Percentiles rank a stretch among this genome's conserved stretches.
Conservation (phyloP, 2,113 vertebrate species). For the Callipepla squamata region DNA sequence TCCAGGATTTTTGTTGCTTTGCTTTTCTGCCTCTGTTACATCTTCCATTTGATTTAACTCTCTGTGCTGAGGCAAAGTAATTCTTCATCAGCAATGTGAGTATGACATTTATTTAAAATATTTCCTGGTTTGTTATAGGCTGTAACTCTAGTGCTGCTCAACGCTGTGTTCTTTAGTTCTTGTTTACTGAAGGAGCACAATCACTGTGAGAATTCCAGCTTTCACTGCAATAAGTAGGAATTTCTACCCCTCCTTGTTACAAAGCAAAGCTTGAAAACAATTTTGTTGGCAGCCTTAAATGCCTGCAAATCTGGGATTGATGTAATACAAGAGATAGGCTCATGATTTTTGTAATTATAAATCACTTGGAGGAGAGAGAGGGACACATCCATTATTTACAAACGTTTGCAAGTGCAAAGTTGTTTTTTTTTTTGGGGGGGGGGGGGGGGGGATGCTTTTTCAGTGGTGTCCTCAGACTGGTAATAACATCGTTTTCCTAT, state of each 20-base stretch:
- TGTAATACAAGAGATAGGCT: background rate
- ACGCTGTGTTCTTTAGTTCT: background rate
- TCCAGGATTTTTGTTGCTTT: background rate
- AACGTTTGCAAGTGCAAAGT: background rate
- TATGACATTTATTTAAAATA: background rate
- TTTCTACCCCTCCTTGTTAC: background rate
- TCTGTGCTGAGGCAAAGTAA: background rate
- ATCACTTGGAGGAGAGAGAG: rapidly evolving
- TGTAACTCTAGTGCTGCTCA: background rate
- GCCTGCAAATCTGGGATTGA: rapidly evolving
- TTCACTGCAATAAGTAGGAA: background rate
- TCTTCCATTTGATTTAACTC: background rate
- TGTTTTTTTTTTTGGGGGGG: background rate
- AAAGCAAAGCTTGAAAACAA: background rate
- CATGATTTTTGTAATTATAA: background rate
- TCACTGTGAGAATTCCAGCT: background rate
- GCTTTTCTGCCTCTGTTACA: background rate
- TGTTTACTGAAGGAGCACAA: background rate
- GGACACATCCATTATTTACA: background rate
- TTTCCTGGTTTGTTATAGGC: background rate
- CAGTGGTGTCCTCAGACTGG: background rate
- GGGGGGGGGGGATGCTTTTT: background rate
- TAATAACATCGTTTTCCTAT: background rate
- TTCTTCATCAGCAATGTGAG: background rate
- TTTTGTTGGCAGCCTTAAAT: background rate